Conservation (phyloP, 2,113 vertebrate species). For the Menura novaehollandiae region DNA sequence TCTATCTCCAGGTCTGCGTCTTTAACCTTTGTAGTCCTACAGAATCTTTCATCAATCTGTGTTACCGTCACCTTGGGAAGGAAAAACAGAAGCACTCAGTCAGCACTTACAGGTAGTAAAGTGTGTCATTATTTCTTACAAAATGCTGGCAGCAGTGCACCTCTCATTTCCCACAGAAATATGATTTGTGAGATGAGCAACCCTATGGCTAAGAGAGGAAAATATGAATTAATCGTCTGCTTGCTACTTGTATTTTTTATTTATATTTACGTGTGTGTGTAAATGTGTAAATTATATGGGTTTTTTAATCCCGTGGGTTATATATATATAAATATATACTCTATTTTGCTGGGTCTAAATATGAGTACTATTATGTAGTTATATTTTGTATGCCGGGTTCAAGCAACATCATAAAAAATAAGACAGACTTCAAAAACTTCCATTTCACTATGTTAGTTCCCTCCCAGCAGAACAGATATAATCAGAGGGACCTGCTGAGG, state of each 20-base stretch:
- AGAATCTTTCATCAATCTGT: slow-evolving; percentile 80
- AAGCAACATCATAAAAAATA: slow-evolving; percentile 6
- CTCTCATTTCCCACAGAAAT: slow-evolving; percentile 72
- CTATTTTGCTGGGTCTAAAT: background rate
- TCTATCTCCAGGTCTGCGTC: slow-evolving; percentile 74
- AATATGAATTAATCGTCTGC: slow-evolving; percentile 39
- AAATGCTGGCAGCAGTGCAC: slow-evolving; percentile 66
- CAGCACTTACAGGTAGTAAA: slow-evolving; percentile 79
- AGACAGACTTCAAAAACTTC: background rate
- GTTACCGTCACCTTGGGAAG: slow-evolving; percentile 80
- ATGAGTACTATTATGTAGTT: slow-evolving; percentile 4
- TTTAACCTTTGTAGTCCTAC: slow-evolving; percentile 76
- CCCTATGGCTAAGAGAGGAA: slow-evolving; percentile 51
- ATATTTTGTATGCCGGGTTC: background rate
- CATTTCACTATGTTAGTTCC: background rate
- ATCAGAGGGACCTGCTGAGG: background rate
- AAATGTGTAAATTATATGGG: background rate
- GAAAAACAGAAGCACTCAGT: slow-evolving; percentile 74
- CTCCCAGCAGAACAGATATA: background rate
- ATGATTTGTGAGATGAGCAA: slow-evolving; percentile 73
- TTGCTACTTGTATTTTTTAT: background rate
- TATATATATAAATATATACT: background rate
- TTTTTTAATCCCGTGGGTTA: background rate
- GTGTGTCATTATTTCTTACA: slow-evolving; percentile 77
- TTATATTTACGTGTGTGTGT: background rate